Evolutionary conservation across 2,797 vertebrate genomes (phyloP).

Genomic region (Betta splendens): DNA sequence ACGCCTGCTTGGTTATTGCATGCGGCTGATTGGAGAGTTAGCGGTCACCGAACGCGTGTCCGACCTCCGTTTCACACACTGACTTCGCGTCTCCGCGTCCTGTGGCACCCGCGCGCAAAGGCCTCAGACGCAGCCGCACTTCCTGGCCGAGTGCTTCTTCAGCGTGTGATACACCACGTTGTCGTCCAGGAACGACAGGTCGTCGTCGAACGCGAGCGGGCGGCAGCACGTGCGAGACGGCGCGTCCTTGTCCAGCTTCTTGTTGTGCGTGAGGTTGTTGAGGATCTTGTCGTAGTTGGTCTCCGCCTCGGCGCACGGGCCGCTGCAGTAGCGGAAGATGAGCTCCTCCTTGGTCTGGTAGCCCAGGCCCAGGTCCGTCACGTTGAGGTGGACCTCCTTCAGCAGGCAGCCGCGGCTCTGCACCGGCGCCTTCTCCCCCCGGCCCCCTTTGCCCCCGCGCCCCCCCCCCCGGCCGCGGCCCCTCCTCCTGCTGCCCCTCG

Average conservation of each 20-base stretch:
- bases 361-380: constrained; percentile 96
- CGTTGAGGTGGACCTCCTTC: constrained; percentile 94
- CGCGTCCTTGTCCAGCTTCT: constrained; percentile 91
- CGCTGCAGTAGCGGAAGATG: constrained; percentile 97
- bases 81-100: no score
- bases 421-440: constrained; percentile 79
- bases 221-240: constrained; percentile 93
- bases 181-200: constrained; percentile 96
- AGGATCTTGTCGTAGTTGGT: constrained; percentile 98
- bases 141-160: constrained; percentile 97
- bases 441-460: constrained; percentile 77
- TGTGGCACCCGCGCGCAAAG: constrained; percentile 28
- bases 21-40: constrained; percentile 7
- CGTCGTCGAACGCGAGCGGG: constrained; percentile 93
- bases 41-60: constrained; percentile 11
- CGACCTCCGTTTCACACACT: no score
- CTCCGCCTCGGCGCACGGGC: constrained; percentile 91
- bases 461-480: constrained; percentile 75
- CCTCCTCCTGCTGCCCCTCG: constrained; percentile 72
- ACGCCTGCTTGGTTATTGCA: constrained; percentile 24
- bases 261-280: constrained; percentile 94
- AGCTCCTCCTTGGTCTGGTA: constrained; percentile 98
- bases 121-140: constrained; percentile 91
- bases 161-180: constrained; percentile 95
- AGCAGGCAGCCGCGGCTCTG: constrained; percentile 91